A percentile compares a stretch with the other conserved stretches of the same genome.
Evolutionary conservation across 2,797 vertebrate species (phyloP).

Genomic region (Takifugu ocellatus): DNA sequence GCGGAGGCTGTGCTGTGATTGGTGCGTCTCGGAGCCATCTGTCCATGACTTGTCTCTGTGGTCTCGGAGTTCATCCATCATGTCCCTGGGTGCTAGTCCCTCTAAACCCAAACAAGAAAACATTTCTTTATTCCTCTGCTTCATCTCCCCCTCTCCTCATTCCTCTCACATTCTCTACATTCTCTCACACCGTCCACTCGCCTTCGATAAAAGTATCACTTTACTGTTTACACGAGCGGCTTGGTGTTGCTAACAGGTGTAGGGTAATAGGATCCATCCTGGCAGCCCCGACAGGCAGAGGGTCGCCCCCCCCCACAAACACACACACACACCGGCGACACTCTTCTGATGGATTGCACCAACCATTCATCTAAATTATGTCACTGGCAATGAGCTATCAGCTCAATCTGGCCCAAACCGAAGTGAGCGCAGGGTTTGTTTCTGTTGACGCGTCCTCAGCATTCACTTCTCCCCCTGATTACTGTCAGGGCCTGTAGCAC

Average conservation of each 20-base stretch:
- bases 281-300: constrained; percentile 68
- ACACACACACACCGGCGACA: constrained; percentile 46
- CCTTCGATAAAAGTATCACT: constrained; percentile 75
- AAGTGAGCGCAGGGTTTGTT: constrained; percentile 62
- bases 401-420: constrained; percentile 75
- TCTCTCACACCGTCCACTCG: constrained; percentile 28
- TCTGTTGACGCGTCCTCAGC: constrained; percentile 66
- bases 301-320: constrained; percentile 48
- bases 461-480: constrained; percentile 67
- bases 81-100: constrained; percentile 59
- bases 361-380: constrained; percentile 89
- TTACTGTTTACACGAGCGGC: constrained; percentile 83
- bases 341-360: constrained; percentile 80
- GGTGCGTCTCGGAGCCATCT: constrained; percentile 42
- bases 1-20: constrained; percentile 3
- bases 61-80: constrained; percentile 79
- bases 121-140: constrained; percentile 63
- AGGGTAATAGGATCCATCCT: constrained; percentile 83
- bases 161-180: constrained; percentile 29
- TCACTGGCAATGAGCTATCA: constrained; percentile 79
- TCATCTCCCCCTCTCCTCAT: constrained; percentile 25
- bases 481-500: constrained; percentile 54
- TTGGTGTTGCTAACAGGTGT: constrained; percentile 86
- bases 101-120: constrained; percentile 77
- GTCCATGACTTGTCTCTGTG: constrained; percentile 68